phyloP scores from a whole-genome alignment of 1,140 invertebrate species.

The Rhagoletis zephyria region DNA sequence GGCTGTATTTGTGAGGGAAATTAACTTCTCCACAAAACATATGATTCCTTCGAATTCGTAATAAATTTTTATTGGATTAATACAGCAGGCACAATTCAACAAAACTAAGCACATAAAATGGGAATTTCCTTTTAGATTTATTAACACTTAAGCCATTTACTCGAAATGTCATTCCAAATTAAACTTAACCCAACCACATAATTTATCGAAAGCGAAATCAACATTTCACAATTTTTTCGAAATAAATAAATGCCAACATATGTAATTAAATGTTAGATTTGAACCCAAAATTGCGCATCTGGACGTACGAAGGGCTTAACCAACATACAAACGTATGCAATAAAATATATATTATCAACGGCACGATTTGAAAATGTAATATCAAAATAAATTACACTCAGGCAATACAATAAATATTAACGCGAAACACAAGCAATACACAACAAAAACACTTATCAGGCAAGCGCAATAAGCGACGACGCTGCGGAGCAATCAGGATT shows the following conservation, averaged over 20 bases:
- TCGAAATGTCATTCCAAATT: not conserved
- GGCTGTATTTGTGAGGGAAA: not conserved
- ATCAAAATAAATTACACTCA: slow-evolving; percentile 26
- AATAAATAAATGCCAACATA: not conserved
- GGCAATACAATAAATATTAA: slow-evolving; percentile 40
- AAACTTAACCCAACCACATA: too few relatives aligned
- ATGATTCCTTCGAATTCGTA: not conserved
- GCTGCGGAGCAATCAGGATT: slow-evolving; percentile 34
- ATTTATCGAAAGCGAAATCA: too few relatives aligned
- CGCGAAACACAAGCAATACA: not conserved
- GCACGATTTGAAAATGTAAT: slow-evolving; percentile 15
- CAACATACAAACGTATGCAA: not conserved
- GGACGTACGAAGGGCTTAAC: not conserved
- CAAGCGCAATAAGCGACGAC: not conserved
- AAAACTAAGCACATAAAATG: slow-evolving; percentile 4
- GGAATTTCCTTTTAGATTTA: slow-evolving; percentile 14
- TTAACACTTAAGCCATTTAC: slow-evolving; percentile 12
- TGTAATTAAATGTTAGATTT: not conserved
- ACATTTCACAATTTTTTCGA: too few relatives aligned
- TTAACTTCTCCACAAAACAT: not conserved
- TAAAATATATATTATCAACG: slow-evolving; percentile 40
- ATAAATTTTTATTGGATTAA: slow-evolving; percentile 7
- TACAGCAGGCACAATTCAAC: not conserved
- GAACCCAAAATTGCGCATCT: slow-evolving; percentile 34
- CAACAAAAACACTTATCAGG: slow-evolving; percentile 7